A percentile compares a stretch with the other conserved stretches of the same genome.
phyloP scores from a whole-genome alignment of 2,888 invertebrate genomes.

The Entomobrya multifasciata region DNA sequence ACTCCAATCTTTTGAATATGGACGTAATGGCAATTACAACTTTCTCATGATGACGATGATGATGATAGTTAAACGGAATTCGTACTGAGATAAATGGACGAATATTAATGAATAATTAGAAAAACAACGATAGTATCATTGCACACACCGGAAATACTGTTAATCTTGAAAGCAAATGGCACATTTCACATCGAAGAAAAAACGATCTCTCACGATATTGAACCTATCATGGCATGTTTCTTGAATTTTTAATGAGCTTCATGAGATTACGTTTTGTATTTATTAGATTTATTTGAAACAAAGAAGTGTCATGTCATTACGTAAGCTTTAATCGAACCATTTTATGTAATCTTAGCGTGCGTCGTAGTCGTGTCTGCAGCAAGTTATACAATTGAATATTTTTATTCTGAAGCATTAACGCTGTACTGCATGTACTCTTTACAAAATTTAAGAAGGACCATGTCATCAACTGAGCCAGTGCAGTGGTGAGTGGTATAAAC shows the following conservation, averaged over 20 bases:
- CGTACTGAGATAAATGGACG: no score
- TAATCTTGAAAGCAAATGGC: conserved; percentile 5
- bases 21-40: background rate
- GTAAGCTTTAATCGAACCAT: conserved; percentile 34
- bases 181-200: background rate
- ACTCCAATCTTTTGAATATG: conserved; percentile 15
- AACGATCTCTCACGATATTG: conserved; percentile 4
- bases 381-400: no score
- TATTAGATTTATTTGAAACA: background rate
- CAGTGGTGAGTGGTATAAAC: no score
- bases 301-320: conserved; percentile 41
- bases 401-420: no score
- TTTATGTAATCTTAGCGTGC: background rate
- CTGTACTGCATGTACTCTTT: background rate
- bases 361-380: no score
- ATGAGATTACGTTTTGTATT: background rate
- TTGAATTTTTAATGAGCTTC: conserved; percentile 45
- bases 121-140: background rate
- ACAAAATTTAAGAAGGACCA: background rate
- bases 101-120: background rate
- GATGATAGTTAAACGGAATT: background rate
- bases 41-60: conserved; percentile 38
- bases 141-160: conserved; percentile 47
- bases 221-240: conserved; percentile 7
- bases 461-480: background rate